Evolutionary conservation across 2,888 invertebrate genomes (phyloP), one percentile per base, ranked within the genome.

Genomic region (Agrotis exclamationis): DNA sequence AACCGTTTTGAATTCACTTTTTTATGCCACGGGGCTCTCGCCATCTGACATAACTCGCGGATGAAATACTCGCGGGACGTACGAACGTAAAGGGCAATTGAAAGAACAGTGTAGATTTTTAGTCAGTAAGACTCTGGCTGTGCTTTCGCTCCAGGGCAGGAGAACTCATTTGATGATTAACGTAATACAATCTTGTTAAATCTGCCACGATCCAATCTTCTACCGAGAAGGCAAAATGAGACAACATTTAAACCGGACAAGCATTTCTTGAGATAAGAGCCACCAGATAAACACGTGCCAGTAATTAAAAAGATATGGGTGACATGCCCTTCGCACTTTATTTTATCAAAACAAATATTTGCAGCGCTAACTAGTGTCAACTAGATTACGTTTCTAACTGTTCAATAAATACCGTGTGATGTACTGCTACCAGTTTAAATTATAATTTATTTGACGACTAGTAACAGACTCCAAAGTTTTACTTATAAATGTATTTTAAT

Each of bases 191-290:
- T n/a, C 18, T 18, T 24, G 3, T 11, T 16, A n/a, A 24, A 57
- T 24, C 39, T 16, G 6, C 20, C 2, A 20, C 5, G 16, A 11
- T 22, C 18, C 6, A 56, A 48, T 71, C 24, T 20, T 44, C 20
- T 7, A 18, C 2, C 11, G 6, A 24, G n/a, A 39, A 47, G 3
- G 20, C 16, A 18, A 44, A n/a, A 51, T 51, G 2, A 68, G 18
- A 28, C 13, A 56, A 16, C 9, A 57, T 39, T 50, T 1, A 2
- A 57, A 56, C 45, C 11, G 0, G 13, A 24, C 14, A 47, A 53
- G 11, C 6, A 24, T 1, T 58, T 70, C 5, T 28, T 3, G 24
- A 76, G 77, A 76, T 73, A 76, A 69, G 28, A 65, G 3, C 14
- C 13, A 44, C 14, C 0, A 45, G 28, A 39, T 16, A n/a, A 6